Base-by-base conservation (phyloP, 2,888 invertebrate genomes). In the Nudaria mundana region DNA sequence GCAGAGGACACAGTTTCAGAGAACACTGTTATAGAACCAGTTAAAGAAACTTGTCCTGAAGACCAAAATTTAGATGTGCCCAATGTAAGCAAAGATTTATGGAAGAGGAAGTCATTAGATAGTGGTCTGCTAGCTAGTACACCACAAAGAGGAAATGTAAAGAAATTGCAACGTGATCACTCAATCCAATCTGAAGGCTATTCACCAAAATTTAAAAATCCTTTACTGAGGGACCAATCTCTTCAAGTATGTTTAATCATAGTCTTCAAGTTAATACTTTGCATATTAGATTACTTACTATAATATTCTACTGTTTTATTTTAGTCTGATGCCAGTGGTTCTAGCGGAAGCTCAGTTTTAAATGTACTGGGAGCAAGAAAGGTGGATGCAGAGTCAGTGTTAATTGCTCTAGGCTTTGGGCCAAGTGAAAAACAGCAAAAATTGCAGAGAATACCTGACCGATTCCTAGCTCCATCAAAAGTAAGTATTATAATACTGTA, bases 321-420 rank as follows among this genome's bases (percentile, higher is more conserved):
- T 3, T 64, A 88, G 88, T 88, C 88, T 30, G 88, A 88, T 73
- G 86, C 74, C 20, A 88, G 88, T 66, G 88, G 88, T 18, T 88
- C 88, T n/a, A 88, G 88, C 62, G 80, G 87, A 12, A 95, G 95
- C 65, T 95, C 95, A 91, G 94, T 96, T 22, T 93, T 96, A 70
- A 95, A 95, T 71, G 90, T 97, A 33, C 81, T 97, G 59, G 95
- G 96, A 59, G 91, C 95, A 11, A 90, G 97, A 24, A 94, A 93
- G 66, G 94, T 95, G 13, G 97, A 98, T 84, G 97, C 97, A 0
- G 97, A 97, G 73, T 95, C 95, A 37, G 93, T 98, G 38, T 89
- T 98, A 16, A 81, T 95, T 34, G 95, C 94, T 52, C 86, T 95
- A 37, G 96, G 96, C 7, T 95, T 95, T 75, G 95, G 95, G 0